These are phyloP conservation scores for Lophius americanus DNA, from an alignment of 2,797 vertebrate genomes.

Conservation along the genomic window DNA sequence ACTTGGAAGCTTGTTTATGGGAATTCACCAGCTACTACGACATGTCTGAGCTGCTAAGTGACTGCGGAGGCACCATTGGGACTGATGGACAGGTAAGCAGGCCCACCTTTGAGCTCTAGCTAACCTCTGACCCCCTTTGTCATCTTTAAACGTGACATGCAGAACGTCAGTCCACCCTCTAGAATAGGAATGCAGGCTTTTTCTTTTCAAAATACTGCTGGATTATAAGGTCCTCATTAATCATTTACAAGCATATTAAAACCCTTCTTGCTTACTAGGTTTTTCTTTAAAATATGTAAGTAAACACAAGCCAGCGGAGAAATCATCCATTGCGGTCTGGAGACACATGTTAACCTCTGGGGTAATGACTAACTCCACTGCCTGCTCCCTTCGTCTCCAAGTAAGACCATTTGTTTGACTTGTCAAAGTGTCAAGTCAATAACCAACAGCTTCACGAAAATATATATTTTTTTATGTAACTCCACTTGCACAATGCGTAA, in stretches of 20 bases:
- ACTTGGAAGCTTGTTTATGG: slow-evolving; percentile 95
- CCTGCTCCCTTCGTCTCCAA: slow-evolving; percentile 26
- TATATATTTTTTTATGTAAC: slow-evolving; percentile 14
- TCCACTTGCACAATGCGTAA: slow-evolving; percentile 26
- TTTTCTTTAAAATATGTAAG: slow-evolving; percentile 36
- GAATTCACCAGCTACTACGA: slow-evolving; percentile 94
- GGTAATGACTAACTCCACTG: slow-evolving; percentile 54
- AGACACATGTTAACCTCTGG: slow-evolving; percentile 38
- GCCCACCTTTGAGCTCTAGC: slow-evolving; percentile 81
- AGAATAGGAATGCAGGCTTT: slow-evolving; percentile 45
- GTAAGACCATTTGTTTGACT: slow-evolving; percentile 39
- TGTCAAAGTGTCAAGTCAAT: slow-evolving; percentile 50
- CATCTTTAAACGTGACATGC: slow-evolving; percentile 28
- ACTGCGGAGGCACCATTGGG: slow-evolving; percentile 92
- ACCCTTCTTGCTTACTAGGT: slow-evolving; percentile 10
- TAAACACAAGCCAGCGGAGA: slow-evolving; percentile 34
- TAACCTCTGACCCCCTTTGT: slow-evolving; percentile 82
- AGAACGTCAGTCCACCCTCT: slow-evolving; percentile 24
- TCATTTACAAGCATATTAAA: slow-evolving; percentile 51
- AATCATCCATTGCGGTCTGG: slow-evolving; percentile 41
- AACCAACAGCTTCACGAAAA: slow-evolving; percentile 48
- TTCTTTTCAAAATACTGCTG: slow-evolving; percentile 12
- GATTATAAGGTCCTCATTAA: slow-evolving; percentile 30
- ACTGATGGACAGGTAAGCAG: slow-evolving; percentile 93
- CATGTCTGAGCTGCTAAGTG: slow-evolving; percentile 94